Evolutionary conservation across 2,797 vertebrate species (phyloP).

Genomic region (Dromococcyx pavoninus): DNA sequence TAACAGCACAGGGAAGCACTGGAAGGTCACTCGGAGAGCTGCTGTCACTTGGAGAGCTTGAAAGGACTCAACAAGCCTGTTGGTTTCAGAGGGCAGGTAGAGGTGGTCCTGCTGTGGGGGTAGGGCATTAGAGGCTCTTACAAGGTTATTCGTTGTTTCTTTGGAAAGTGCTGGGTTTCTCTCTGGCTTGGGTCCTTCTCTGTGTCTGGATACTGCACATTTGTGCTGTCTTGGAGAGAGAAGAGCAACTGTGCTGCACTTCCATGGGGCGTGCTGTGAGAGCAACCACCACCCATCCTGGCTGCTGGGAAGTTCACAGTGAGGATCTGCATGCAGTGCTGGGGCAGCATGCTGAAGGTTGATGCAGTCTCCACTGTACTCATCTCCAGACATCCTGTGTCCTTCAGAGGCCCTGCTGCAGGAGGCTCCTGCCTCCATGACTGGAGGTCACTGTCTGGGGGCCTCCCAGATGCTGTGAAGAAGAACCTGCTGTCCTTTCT

Average conservation of each 20-base stretch:
- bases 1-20: background rate
- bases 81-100: background rate
- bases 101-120: background rate
- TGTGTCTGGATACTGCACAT: background rate
- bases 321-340: background rate
- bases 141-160: background rate
- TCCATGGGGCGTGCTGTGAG: background rate
- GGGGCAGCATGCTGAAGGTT: background rate
- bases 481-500: rapidly evolving
- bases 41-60: background rate
- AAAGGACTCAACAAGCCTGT: background rate
- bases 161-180: background rate
- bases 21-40: background rate
- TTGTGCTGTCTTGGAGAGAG: background rate
- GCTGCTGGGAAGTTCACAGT: background rate
- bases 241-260: background rate
- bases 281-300: background rate
- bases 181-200: background rate
- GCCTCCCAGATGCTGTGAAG: background rate
- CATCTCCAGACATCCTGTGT: background rate
- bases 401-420: background rate
- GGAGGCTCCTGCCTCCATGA: background rate
- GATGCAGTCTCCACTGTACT: background rate
- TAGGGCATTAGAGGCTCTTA: background rate
- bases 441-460: background rate